Conservation (phyloP, 2,888 invertebrate genomes). For the Amblyteles armatorius region DNA sequence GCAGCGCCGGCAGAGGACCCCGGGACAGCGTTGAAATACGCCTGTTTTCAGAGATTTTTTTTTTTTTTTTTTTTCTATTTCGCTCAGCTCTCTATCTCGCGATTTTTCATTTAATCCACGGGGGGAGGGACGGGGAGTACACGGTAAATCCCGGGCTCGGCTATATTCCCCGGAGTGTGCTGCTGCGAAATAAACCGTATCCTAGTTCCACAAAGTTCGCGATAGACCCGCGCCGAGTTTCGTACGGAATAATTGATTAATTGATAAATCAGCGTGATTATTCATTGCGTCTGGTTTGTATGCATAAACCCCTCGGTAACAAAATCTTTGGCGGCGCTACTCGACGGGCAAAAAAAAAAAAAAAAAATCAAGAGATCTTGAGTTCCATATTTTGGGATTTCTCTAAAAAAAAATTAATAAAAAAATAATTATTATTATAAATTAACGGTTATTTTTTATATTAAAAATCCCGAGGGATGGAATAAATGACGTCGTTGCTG, state of each 20-base stretch:
- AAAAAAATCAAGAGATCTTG: no score
- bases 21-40: conserved; percentile 33
- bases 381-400: neutral
- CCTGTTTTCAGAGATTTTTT: conserved; percentile 38
- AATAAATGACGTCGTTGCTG: neutral
- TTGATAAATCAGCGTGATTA: conserved; percentile 14
- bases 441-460: no score
- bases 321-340: neutral
- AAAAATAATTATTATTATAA: no score
- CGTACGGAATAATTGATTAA: conserved; percentile 26
- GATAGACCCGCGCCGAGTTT: neutral
- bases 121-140: neutral
- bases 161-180: conserved; percentile 26
- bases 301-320: neutral
- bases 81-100: conserved; percentile 25
- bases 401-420: neutral
- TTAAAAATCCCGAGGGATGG: no score
- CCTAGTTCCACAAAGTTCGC: conserved; percentile 5
- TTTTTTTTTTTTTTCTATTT: neutral
- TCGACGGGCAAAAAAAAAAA: neutral
- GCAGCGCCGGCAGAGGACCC: neutral
- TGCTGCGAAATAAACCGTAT: conserved; percentile 13
- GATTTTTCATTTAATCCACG: conserved; percentile 32
- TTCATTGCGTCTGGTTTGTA: neutral
- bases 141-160: conserved; percentile 19